Base-by-base conservation (phyloP, 2,113 vertebrate species). In the Chaenocephalus aceratus region DNA sequence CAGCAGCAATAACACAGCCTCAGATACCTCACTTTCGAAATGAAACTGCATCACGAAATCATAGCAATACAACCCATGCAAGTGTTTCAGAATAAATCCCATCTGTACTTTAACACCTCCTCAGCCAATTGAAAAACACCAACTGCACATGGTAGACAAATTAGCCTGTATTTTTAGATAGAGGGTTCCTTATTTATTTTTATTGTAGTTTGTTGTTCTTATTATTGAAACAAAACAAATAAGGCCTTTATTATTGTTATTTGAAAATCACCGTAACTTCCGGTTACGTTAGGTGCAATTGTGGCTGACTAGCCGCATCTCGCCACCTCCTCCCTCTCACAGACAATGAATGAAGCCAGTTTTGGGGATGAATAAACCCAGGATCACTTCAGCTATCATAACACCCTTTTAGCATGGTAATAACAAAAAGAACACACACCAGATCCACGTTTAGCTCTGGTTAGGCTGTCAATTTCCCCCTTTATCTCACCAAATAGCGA, bases 281-380 rank as follows among this genome's bases (percentile, higher is more conserved):
- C 86, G 48, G 79, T 63, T 12, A 66, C 4, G 41, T 18, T 23
- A 4, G 9, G 62, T 63, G 62, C 56, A 10, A 79, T 44, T 76
- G 41, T 65, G n/a, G 36, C 72, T 45, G 57, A 76, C 86, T 90
- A 89, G 77, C 72, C 79, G 86, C 88, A 87, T 83, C 85, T 86
- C 84, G 5, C 59, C 80, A 10, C 87, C 83, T 69, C 79, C 84
- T 88, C 67, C 80, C 84, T 68, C 84, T 71, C 72, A 15, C 77
- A 85, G 90, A 93, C 92, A 93, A 93, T 93, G 92, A 93, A 93
- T 93, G 92, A 70, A 90, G 78, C 77, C 86, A 82, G 85, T 78
- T 85, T 77, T 1, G 41, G 67, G 36, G 69, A 64, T 8, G 72
- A 67, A 30, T 82, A 58, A 82, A 82, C 86, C 80, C 79, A 54